Evolutionary conservation across 2,888 invertebrate species (phyloP).

Genomic region (Yponomeuta plumbellus): DNA sequence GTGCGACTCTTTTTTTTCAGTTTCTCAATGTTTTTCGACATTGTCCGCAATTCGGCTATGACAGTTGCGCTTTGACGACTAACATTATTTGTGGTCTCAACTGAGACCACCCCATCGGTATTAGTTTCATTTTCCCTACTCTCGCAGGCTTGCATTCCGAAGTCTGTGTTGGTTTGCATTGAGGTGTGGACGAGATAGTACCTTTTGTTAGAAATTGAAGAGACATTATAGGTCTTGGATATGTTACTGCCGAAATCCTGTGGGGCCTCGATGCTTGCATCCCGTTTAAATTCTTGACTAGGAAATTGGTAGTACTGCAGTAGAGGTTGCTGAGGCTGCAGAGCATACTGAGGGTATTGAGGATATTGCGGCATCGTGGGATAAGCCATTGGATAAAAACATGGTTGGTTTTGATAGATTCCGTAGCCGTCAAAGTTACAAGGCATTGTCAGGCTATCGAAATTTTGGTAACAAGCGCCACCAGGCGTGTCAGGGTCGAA

Average conservation of each 20-base stretch:
- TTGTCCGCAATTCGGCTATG: neutral
- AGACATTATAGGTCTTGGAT: neutral
- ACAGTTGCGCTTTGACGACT: neutral
- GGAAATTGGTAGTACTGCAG: neutral
- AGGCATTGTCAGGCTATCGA: neutral
- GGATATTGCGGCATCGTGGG: neutral
- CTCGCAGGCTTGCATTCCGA: neutral
- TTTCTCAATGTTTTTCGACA: constrained; percentile 23
- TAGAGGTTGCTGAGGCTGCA: neutral
- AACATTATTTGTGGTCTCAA: neutral
- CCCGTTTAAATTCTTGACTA: neutral
- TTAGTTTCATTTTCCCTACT: neutral
- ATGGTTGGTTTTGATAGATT: neutral
- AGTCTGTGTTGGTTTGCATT: neutral
- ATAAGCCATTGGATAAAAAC: neutral
- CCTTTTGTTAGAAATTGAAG: neutral
- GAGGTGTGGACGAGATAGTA: neutral
- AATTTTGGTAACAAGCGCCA: neutral
- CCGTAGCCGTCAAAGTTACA: neutral
- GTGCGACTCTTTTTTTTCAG: constrained; percentile 26
- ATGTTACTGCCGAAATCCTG: neutral
- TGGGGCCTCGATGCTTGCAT: neutral
- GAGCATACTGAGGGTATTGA: neutral
- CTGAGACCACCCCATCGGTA: neutral
- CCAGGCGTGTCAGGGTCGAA: neutral